Evolutionary conservation across 1,140 invertebrate genomes (phyloP).

Genomic region (Danaus melanippus): DNA sequence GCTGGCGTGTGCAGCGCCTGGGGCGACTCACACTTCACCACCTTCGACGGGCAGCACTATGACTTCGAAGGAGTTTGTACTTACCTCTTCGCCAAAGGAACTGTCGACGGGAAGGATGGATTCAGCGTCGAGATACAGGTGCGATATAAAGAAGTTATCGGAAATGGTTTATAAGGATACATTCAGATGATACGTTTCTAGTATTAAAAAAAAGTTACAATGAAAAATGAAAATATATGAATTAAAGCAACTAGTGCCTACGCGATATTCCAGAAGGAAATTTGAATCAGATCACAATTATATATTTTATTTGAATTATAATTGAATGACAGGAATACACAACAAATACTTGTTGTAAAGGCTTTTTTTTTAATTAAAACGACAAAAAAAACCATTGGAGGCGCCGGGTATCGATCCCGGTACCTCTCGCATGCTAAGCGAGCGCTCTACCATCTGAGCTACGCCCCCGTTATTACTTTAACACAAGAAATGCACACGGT

Average conservation of each 20-base stretch:
- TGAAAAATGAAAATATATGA: no score
- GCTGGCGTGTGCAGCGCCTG: constrained; percentile 83
- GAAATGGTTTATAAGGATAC: no score
- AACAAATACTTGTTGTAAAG: no score
- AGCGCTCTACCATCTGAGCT: constrained; percentile 80
- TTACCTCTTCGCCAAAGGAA: constrained; percentile 86
- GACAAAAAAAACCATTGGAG: constrained; percentile 23
- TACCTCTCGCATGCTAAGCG: constrained; percentile 90
- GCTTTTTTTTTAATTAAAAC: constrained; percentile 3
- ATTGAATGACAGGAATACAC: no score
- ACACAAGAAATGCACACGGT: background rate
- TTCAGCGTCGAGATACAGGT: constrained; percentile 83
- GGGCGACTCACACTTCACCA: constrained; percentile 91
- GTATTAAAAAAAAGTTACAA: no score
- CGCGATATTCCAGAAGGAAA: no score
- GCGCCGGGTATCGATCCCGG: constrained; percentile 80
- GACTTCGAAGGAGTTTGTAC: constrained; percentile 92
- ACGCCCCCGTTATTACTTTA: constrained; percentile 26
- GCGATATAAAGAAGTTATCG: background rate
- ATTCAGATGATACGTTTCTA: no score
- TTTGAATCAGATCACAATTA: no score
- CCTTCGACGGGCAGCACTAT: constrained; percentile 87
- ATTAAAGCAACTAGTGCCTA: no score
- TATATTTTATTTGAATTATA: no score
- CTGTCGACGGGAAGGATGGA: constrained; percentile 71